Conservation (phyloP, 1,140 invertebrate species). For the Drosophila orena region DNA sequence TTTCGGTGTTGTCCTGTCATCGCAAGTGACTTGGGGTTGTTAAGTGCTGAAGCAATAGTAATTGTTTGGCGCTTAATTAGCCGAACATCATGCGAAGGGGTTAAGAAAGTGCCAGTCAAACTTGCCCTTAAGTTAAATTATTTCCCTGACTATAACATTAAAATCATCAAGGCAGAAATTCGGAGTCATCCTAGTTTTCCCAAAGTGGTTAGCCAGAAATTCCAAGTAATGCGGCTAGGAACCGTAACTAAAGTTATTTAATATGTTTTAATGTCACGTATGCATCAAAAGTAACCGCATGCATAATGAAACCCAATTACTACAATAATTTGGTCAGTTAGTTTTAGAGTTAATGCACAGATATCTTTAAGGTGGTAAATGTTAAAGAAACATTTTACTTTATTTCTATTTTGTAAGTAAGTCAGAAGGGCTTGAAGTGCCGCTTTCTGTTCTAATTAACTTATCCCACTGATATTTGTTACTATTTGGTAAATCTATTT, state of each 20-base stretch:
- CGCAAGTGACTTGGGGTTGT: conserved; percentile 65
- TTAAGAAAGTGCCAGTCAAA: conserved; percentile 33
- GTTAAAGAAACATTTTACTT: neutral
- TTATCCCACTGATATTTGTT: conserved; percentile 4
- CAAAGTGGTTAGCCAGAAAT: neutral
- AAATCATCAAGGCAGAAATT: neutral
- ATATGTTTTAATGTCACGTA: neutral
- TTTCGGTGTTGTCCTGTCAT: conserved; percentile 77
- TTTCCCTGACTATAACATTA: neutral
- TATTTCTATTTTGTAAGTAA: too few relatives aligned
- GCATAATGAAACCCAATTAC: neutral
- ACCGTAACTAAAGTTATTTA: neutral
- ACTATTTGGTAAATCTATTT: conserved; percentile 19
- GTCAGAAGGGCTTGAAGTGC: too few relatives aligned
- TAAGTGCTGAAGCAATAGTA: conserved; percentile 46
- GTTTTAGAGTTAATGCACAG: too few relatives aligned
- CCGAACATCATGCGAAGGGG: conserved; percentile 69
- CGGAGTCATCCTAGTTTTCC: neutral
- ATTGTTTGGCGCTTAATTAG: conserved; percentile 70
- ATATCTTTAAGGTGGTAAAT: neutral
- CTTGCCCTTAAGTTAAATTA: conserved; percentile 1
- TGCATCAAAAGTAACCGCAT: neutral
- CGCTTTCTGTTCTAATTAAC: neutral
- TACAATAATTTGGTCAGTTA: neutral
- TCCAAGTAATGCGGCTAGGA: neutral